These are phyloP conservation scores for Baccha elongata DNA, from an alignment of 2,888 invertebrate genomes.

Conservation along the genomic window DNA sequence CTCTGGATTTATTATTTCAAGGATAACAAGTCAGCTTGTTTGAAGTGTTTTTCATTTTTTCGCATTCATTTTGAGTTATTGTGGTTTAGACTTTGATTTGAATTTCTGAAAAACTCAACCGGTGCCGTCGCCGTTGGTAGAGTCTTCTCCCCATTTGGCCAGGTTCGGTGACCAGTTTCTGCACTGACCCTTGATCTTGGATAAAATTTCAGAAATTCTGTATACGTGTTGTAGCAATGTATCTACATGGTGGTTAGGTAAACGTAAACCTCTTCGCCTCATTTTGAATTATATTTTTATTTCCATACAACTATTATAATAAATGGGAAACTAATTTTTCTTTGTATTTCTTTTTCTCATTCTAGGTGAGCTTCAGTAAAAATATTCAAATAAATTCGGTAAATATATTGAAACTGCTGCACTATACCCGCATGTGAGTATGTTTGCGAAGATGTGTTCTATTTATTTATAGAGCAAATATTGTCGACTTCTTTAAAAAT, in stretches of 20 bases:
- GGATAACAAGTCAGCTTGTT: constrained; percentile 50
- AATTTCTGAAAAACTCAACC: not conserved
- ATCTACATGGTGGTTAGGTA: not conserved
- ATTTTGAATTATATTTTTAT: not conserved
- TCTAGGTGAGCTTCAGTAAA: constrained; percentile 40
- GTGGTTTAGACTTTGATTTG: constrained; percentile 10
- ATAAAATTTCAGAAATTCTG: constrained; percentile 9
- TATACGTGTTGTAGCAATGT: not conserved
- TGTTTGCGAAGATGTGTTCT: too few relatives aligned
- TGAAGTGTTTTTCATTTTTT: constrained; percentile 8
- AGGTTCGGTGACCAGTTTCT: constrained; percentile 1
- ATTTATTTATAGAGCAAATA: too few relatives aligned
- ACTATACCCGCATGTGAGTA: too few relatives aligned
- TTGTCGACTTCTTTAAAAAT: too few relatives aligned
- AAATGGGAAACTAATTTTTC: constrained; percentile 21
- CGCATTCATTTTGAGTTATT: constrained; percentile 28
- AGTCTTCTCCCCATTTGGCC: not conserved
- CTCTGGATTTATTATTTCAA: constrained; percentile 46
- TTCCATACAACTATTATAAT: not conserved
- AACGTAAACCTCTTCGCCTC: not conserved
- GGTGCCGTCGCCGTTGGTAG: not conserved
- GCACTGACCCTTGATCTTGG: constrained; percentile 17
- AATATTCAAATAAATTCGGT: not conserved
- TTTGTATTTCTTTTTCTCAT: constrained; percentile 25
- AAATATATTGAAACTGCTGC: not conserved